These are phyloP conservation scores for Leucania comma DNA, from an alignment of 2,888 invertebrate species.

Conservation along the genomic window DNA sequence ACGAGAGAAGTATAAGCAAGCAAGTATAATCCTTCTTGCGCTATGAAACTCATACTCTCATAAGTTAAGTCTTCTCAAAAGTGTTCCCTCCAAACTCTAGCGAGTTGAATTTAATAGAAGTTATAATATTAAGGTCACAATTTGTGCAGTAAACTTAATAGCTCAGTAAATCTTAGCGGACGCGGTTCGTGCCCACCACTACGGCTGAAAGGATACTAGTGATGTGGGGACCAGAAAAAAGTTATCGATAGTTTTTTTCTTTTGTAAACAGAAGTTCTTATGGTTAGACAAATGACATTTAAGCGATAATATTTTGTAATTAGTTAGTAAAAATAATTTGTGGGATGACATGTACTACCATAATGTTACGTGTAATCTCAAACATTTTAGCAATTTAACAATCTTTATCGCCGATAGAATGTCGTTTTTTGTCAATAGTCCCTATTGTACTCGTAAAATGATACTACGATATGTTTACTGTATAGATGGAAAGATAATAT, in stretches of 20 bases:
- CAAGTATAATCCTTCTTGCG: neutral
- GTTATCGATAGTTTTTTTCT: constrained; percentile 50
- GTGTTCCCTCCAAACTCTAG: constrained; percentile 21
- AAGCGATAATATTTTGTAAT: too few species aligned
- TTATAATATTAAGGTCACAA: constrained; percentile 81
- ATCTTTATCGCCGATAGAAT: too few species aligned
- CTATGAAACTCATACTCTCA: constrained; percentile 5
- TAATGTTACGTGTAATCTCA: too few species aligned
- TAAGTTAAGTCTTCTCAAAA: constrained; percentile 36
- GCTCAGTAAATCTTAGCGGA: constrained; percentile 83
- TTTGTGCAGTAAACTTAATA: constrained; percentile 83
- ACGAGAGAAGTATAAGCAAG: neutral
- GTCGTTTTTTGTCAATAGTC: too few species aligned
- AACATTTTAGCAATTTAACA: too few species aligned
- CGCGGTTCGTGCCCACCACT: constrained; percentile 75
- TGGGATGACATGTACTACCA: too few species aligned
- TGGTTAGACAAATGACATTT: constrained; percentile 13
- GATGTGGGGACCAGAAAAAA: constrained; percentile 51
- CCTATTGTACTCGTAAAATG: constrained; percentile 3
- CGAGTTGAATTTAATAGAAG: constrained; percentile 69
- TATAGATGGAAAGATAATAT: neutral
- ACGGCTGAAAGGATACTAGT: constrained; percentile 72
- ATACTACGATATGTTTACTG: too few species aligned
- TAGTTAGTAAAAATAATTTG: too few species aligned
- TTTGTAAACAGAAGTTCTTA: neutral